Evolutionary conservation across 2,888 invertebrate genomes (phyloP), one percentile per base, ranked within the genome.

Genomic region (Cremastinae sp.): DNA sequence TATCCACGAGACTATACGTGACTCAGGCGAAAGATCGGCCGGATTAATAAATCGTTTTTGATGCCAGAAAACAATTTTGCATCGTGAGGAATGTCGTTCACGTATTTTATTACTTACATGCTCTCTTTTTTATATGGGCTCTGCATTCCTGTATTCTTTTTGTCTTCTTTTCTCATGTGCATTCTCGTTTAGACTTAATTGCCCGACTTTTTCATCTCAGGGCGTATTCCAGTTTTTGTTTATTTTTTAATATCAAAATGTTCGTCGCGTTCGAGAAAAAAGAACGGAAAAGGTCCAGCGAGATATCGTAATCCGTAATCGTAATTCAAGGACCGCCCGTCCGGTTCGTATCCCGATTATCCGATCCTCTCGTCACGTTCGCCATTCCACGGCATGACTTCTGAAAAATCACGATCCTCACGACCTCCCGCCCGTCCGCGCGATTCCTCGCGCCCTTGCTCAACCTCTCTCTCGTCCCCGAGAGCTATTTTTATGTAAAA

Each of bases 401-500:
- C 65, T 47, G 73, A 73, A 76, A 76, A 76, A 76, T 76, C 76
- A 73, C 73, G 20, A 5, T 12, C 43, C 8, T 41, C 62, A 9
- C 18, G 12, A 7, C n/a, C 66, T 12, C 56, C 20, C 66, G 35
- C 49, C 47, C 47, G 37, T 35, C 47, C 39, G 18, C 56, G 56
- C 70, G 58, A 61, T 70, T 55, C 16, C 39, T 51, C 71, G 35
- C 55, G 59, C 35, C 71, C 62, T 58, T 62, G 64, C 47, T 51
- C 41, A 37, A 45, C 51, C 68, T 75, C 74, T 82, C 83, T n/a
- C 47, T 8, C 43, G 16, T 82, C 81, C 80, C 79, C 82, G 81
- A 16, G 86, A 10, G 20, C 10, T 41, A 87, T 88, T 89, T 88
- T 89, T 88, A 89, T 89, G 88, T 87, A 88, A 89, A 89, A 89